Base-by-base conservation (phyloP, 2,113 vertebrate genomes). In the Salvelinus namaycush region DNA sequence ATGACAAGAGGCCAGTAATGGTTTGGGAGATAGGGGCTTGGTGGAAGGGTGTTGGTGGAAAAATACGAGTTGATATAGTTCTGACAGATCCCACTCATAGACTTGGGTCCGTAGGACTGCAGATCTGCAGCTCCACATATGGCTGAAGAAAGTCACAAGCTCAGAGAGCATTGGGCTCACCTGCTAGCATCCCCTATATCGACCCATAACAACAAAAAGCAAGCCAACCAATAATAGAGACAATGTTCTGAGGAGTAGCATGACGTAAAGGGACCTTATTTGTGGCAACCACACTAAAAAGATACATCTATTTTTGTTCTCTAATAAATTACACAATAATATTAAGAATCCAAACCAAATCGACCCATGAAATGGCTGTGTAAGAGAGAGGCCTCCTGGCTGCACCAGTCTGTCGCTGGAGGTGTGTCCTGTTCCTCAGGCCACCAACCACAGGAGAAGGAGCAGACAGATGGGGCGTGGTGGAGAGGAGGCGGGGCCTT, bases 261-360 rank as follows among this genome's bases (percentile, higher is more conserved):
- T 93, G 86, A 90, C 92, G 91, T 94, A 94, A 94, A 93, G 93
- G 93, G 93, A 93, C 90, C 90, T 92, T 91, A 91, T 92, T 91
- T 89, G 87, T 87, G 89, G 86, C 87, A 91, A 89, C 90, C 89
- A 92, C 89, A 91, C 90, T 90, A 93, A 91, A 91, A 86, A 54
- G 51, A 85, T 89, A 91, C 88, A 91, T 88, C 88, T 90, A 92
- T 86, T 81, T 88, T 87, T 86, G 68, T 88, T 83, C 73, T 91
- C 90, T 92, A 92, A 91, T 90, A 93, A 92, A 89, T 91, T 89
- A 92, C 91, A 91, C 88, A 84, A 87, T 88, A 89, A 91, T 85
- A 87, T 87, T 77, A 75, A 84, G 66, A 85, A 86, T 83, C 86
- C 86, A 85, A 84, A 84, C 86, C 80, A 87, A 66, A 57, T 84